phyloP scores from a whole-genome alignment of 2,888 invertebrate species.

The Lissonota sp. region DNA sequence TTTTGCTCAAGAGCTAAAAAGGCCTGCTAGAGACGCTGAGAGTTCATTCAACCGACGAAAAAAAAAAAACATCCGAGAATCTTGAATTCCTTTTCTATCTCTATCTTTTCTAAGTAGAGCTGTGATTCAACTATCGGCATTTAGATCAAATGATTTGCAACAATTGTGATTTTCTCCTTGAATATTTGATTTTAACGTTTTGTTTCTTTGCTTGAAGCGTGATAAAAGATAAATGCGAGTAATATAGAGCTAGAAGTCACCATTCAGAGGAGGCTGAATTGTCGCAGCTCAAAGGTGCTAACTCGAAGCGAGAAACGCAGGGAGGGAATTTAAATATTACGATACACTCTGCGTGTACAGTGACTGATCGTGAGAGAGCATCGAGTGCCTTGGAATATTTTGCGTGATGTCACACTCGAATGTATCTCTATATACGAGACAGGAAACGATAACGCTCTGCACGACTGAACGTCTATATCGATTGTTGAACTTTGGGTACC shows the following conservation, averaged over 20 bases:
- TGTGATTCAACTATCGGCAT: conserved; percentile 4
- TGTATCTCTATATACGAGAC: conserved; percentile 14
- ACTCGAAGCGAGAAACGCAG: conserved; percentile 21
- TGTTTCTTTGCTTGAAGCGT: no score
- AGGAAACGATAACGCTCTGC: conserved; percentile 32
- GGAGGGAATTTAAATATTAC: not conserved
- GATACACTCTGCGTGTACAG: no score
- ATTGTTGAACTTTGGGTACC: not conserved
- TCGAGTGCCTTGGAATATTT: conserved; percentile 50
- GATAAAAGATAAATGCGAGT: conserved; percentile 8
- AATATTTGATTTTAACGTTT: no score
- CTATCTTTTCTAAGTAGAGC: not conserved
- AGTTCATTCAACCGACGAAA: conserved; percentile 45
- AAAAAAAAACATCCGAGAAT: conserved; percentile 8
- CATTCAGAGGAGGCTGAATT: not conserved
- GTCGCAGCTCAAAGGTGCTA: conserved; percentile 40
- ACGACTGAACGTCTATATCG: conserved; percentile 8
- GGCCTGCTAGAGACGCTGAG: not conserved
- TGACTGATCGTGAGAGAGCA: conserved; percentile 23
- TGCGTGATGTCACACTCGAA: conserved; percentile 54
- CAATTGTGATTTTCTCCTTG: no score
- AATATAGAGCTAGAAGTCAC: conserved; percentile 18
- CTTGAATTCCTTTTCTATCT: not conserved
- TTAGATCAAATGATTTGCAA: no score
- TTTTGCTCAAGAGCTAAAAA: not conserved